These are phyloP conservation scores for Strix uralensis DNA, from an alignment of 2,113 vertebrate genomes.

Conservation along the genomic window DNA sequence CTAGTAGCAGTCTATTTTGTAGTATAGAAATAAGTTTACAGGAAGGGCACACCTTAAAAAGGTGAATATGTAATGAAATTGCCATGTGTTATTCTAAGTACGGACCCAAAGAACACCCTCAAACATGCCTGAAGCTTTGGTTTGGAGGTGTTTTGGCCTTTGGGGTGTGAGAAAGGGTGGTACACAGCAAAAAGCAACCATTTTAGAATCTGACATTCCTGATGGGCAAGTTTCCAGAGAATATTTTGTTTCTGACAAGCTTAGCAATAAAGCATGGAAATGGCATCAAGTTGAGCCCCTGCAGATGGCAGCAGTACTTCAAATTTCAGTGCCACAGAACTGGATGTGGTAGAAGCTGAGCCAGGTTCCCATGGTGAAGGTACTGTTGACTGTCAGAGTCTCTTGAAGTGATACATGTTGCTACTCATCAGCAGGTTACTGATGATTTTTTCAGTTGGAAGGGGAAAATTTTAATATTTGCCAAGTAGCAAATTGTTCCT, in stretches of 20 bases:
- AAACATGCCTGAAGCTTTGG: not conserved
- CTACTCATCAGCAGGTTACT: not conserved
- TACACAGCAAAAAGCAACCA: not conserved
- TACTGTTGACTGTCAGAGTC: not conserved
- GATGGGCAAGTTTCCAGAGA: not conserved
- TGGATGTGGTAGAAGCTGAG: not conserved
- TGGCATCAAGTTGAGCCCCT: conserved; percentile 53
- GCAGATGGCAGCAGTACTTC: conserved; percentile 81
- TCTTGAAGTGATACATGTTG: not conserved
- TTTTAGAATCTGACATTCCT: not conserved
- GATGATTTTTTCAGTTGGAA: not conserved
- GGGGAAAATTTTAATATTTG: not conserved
- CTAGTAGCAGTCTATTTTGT: not conserved
- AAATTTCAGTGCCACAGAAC: conserved; percentile 56
- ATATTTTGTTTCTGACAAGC: not conserved
- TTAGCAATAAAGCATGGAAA: not conserved
- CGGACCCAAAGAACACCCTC: not conserved
- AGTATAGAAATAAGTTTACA: not conserved
- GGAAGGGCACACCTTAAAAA: not conserved
- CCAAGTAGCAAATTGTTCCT: not conserved
- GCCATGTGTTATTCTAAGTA: not conserved
- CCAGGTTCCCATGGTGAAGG: not conserved
- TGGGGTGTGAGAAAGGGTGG: not conserved
- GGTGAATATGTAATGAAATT: not conserved
- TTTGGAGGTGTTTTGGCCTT: not conserved